Percentiles rank a stretch among this genome's conserved stretches.
Evolutionary conservation across 2,888 invertebrate genomes (phyloP).

Genomic region (Leucania comma): DNA sequence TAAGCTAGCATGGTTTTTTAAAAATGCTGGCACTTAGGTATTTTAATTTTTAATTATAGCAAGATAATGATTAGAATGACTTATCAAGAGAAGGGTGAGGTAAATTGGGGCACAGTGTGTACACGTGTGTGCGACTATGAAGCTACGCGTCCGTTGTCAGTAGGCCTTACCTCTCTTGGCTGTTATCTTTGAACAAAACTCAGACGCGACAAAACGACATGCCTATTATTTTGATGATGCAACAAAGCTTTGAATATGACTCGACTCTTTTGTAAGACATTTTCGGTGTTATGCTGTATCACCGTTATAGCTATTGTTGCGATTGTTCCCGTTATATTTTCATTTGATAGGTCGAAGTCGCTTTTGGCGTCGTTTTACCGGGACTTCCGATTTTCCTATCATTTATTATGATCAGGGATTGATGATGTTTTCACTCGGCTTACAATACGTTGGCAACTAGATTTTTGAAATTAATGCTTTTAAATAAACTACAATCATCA

Average conservation of each 20-base stretch:
- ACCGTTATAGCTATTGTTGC: slow-evolving; percentile 70
- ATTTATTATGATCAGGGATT: slow-evolving; percentile 9
- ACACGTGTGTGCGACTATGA: too few species aligned
- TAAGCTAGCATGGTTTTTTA: too few species aligned
- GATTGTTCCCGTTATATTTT: slow-evolving; percentile 53
- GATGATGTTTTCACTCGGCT: not conserved
- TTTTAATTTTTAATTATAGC: too few species aligned
- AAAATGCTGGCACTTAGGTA: too few species aligned
- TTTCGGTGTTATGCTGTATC: slow-evolving; percentile 69
- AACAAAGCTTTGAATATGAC: slow-evolving; percentile 81
- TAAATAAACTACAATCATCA: not conserved
- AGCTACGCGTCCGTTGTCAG: too few species aligned
- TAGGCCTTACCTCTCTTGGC: slow-evolving; percentile 60
- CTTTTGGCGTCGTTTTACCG: slow-evolving; percentile 22
- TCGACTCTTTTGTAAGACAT: slow-evolving; percentile 71
- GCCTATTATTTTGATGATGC: slow-evolving; percentile 83
- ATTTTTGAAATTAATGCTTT: not conserved
- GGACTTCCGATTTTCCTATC: slow-evolving; percentile 15
- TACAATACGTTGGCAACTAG: not conserved
- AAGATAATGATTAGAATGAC: too few species aligned
- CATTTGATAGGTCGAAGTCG: slow-evolving; percentile 30
- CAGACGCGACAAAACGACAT: slow-evolving; percentile 76
- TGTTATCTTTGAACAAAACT: slow-evolving; percentile 77
- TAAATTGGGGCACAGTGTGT: too few species aligned
- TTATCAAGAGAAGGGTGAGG: too few species aligned